A percentile compares a stretch with the other conserved stretches of the same genome.
These are phyloP conservation scores for Anoura caudifer DNA, from an alignment of 2,113 vertebrate species.

Conservation along the genomic window DNA sequence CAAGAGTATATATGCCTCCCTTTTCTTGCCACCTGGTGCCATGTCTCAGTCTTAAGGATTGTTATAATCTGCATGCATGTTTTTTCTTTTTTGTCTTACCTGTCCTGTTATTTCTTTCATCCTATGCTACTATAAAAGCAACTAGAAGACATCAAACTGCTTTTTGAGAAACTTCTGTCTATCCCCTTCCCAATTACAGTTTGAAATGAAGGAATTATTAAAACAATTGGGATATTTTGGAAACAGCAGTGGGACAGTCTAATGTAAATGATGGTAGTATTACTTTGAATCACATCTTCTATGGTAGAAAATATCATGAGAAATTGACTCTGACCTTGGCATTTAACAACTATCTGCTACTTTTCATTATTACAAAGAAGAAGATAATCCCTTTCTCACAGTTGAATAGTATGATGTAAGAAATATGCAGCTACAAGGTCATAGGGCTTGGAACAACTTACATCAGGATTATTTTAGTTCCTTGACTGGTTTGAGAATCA, in stretches of 20 bases:
- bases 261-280: background rate
- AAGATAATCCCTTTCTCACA: background rate
- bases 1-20: background rate
- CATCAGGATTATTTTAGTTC: background rate
- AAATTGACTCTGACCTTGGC: background rate
- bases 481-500: background rate
- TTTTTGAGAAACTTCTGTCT: background rate
- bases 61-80: background rate
- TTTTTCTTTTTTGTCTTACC: background rate
- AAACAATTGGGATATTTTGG: background rate
- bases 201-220: background rate
- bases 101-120: background rate
- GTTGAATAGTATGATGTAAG: background rate
- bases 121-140: background rate
- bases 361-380: background rate
- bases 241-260: background rate
- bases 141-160: background rate
- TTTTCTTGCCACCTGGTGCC: background rate
- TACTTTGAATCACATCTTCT: background rate
- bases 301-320: background rate
- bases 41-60: background rate
- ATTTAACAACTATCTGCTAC: background rate
- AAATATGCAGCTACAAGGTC: background rate
- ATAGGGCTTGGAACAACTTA: background rate
- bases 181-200: background rate